Evolutionary conservation across 2,797 vertebrate species (phyloP).

Genomic region (Mormyrops attenuatus): DNA sequence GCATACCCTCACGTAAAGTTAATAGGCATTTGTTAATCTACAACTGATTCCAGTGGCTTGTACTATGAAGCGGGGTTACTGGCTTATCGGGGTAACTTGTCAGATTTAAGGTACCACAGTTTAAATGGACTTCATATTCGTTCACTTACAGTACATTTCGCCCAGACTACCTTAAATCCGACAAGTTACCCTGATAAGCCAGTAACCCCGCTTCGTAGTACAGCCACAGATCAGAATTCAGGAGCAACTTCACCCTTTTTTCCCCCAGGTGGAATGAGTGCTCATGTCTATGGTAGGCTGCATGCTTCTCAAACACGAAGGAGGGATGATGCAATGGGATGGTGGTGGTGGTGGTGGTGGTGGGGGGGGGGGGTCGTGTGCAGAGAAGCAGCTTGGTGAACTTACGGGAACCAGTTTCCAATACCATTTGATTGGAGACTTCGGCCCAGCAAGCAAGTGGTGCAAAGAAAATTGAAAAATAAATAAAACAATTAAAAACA

Average conservation of each 20-base stretch:
- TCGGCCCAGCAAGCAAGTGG: constrained; percentile 57
- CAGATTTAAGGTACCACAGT: too few species aligned
- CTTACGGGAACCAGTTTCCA: constrained; percentile 97
- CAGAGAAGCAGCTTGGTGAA: constrained; percentile 54
- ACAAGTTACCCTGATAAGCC: too few species aligned
- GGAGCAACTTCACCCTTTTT: neutral
- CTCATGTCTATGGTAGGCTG: neutral
- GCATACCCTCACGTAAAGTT: neutral
- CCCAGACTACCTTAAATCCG: too few species aligned
- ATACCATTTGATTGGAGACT: constrained; percentile 96
- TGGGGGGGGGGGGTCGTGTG: neutral
- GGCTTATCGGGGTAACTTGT: too few species aligned
- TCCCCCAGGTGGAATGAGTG: neutral
- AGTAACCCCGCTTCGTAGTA: too few species aligned
- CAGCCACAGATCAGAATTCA: neutral
- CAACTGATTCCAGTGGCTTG: neutral
- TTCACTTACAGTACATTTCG: too few species aligned
- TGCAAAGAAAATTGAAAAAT: constrained; percentile 28
- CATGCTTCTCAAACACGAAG: neutral
- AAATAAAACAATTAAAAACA: constrained; percentile 25
- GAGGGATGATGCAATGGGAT: neutral
- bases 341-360: neutral
- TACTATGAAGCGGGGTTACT: too few species aligned
- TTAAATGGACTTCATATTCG: too few species aligned
- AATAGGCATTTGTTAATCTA: neutral